Base-by-base conservation (phyloP, 2,797 vertebrate species). In the Carcharodon carcharias region DNA sequence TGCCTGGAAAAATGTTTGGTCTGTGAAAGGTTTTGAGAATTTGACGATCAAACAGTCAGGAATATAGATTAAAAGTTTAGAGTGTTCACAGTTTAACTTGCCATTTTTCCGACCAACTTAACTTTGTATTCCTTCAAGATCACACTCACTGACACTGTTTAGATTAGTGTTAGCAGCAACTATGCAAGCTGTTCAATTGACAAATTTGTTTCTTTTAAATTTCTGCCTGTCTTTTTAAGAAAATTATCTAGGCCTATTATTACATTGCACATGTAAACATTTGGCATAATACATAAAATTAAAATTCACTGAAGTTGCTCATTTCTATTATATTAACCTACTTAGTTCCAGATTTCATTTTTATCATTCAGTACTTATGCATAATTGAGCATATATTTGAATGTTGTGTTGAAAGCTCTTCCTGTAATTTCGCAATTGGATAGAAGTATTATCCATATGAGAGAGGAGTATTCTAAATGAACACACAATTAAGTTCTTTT, bases 21-120 rank as follows among this genome's bases (percentile, higher is more conserved):
- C 58, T 7, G 63, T 93, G 91, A 45, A 93, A 65, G n/a, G 16
- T 26, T 40, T 67, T 65, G 28, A 91, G 88, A 91, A 35, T 35
- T 54, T 61, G 56, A n/a, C 61, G 28, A 67, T 45, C 23, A 14
- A 92, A 23, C 23, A 12, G 61, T 45, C 40, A 45, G 40, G 63
- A 93, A 93, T 67, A 93, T 67, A 93, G 35, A 45, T 26, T 65
- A 45, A 67, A 93, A 65, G 91, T 21, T n/a, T 40, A 45, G 56
- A 61, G 91, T 67, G 40, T 93, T 93, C 91, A 93, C 21, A 67
- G 40, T 45, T 93, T 45, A 93, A 93, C n/a, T 85, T 85, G 21
- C 50, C 82, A 93, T 67, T 93, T 92, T 93, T 67, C 91, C 8
- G 9, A 67, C n/a, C 45, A 67, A 11, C 35, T 3, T 40, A 65